These are phyloP conservation scores for Monochamus alternatus DNA, from an alignment of 2,888 invertebrate species.

Conservation along the genomic window DNA sequence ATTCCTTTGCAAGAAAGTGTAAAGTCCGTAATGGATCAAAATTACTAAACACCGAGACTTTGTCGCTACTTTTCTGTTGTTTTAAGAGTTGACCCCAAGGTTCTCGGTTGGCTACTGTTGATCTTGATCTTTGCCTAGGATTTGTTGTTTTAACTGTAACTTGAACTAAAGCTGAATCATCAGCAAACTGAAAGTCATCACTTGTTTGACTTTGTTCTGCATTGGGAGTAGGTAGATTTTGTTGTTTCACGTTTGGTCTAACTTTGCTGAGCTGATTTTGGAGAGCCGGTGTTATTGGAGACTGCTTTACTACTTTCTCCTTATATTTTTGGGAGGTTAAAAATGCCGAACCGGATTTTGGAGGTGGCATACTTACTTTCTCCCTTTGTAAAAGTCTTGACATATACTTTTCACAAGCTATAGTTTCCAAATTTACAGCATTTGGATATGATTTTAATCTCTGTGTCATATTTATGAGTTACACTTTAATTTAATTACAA, in stretches of 20 bases:
- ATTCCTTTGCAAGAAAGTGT: conserved; percentile 68
- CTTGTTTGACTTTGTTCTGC: conserved; percentile 8
- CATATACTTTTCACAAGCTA: conserved; percentile 54
- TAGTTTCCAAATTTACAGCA: conserved; percentile 40
- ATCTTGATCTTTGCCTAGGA: conserved; percentile 56
- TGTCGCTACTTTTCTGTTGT: conserved; percentile 57
- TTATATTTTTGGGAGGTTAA: conserved; percentile 29
- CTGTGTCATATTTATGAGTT: conserved; percentile 48
- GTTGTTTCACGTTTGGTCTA: conserved; percentile 48
- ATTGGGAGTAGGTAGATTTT: conserved; percentile 28
- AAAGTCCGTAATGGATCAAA: conserved; percentile 69
- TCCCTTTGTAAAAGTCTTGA: conserved; percentile 51
- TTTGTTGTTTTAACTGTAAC: conserved; percentile 58
- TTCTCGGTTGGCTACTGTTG: conserved; percentile 54
- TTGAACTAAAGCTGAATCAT: conserved; percentile 58
- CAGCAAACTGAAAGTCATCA: conserved; percentile 45
- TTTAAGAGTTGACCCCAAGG: conserved; percentile 64
- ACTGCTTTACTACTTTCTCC: conserved; percentile 44
- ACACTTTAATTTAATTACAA: conserved; percentile 48
- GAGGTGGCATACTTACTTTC: conserved; percentile 31
- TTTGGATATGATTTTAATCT: conserved; percentile 43
- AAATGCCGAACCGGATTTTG: conserved; percentile 17
- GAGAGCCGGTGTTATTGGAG: conserved; percentile 38
- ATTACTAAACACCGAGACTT: conserved; percentile 63
- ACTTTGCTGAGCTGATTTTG: conserved; percentile 47